phyloP scores from a whole-genome alignment of 35 echinoderm and acorn worm genomes.

The Lytechinus variegatus region DNA sequence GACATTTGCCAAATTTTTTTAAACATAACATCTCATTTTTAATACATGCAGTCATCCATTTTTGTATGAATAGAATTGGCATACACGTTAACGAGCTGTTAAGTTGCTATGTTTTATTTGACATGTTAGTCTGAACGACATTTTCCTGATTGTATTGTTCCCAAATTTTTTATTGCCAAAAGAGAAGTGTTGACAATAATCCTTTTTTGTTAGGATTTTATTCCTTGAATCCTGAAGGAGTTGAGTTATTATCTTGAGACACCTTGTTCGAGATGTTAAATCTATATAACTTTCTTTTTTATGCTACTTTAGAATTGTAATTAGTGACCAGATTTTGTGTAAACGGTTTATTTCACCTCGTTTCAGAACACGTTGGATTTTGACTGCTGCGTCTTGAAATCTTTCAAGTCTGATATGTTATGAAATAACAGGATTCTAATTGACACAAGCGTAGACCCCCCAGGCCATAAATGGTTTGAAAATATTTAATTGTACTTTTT shows the following conservation, averaged over 20 bases:
- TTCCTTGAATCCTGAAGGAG: background rate
- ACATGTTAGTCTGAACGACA: background rate
- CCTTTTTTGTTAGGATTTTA: background rate
- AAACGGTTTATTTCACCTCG: background rate
- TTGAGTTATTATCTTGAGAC: background rate
- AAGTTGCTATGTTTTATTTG: background rate
- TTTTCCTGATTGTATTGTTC: background rate
- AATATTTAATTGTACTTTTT: background rate
- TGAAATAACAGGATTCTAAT: background rate
- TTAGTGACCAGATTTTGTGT: background rate
- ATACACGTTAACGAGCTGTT: background rate
- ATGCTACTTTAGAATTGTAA: slow-evolving; percentile 3
- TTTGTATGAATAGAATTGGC: background rate
- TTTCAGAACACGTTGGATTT: background rate
- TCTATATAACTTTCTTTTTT: background rate
- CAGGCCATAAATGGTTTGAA: background rate
- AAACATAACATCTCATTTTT: background rate
- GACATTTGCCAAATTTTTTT: background rate
- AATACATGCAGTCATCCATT: background rate
- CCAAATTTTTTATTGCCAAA: background rate
- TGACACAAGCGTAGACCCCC: background rate
- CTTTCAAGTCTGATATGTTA: background rate
- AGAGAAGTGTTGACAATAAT: background rate
- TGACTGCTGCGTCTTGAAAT: background rate
- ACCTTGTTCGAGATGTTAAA: background rate